Percentiles rank a stretch among this genome's conserved stretches.
Conservation (phyloP, 2,113 vertebrate genomes). For the Aptenodytes patagonicus region DNA sequence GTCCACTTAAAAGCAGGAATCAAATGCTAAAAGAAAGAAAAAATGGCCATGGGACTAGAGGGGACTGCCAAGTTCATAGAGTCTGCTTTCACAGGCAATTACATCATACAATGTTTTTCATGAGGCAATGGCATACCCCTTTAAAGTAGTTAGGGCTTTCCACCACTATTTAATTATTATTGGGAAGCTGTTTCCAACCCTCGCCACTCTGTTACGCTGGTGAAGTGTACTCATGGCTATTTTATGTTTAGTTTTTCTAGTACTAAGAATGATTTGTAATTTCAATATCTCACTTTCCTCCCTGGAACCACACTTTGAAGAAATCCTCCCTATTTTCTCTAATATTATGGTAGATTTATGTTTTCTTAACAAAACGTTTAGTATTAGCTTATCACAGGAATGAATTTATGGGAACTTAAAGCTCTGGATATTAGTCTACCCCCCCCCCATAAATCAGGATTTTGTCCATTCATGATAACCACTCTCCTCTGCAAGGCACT, state of each 20-base stretch:
- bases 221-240: neutral
- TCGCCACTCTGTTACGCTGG: neutral
- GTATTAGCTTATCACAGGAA: neutral
- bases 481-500: neutral
- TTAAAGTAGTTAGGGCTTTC: neutral
- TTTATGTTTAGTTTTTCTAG: neutral
- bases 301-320: neutral
- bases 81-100: neutral
- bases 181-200: neutral
- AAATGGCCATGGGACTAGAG: neutral
- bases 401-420: neutral
- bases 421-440: neutral
- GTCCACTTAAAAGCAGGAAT: neutral
- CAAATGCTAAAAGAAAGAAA: neutral
- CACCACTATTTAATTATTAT: neutral
- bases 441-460: neutral
- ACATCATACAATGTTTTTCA: neutral
- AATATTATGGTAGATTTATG: neutral
- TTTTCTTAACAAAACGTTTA: neutral
- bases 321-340: neutral
- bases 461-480: neutral
- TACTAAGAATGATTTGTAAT: neutral
- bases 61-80: neutral
- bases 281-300: neutral
- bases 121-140: neutral